phyloP scores from a whole-genome alignment of 2,113 vertebrate genomes.

The Chaetura pelagica region DNA sequence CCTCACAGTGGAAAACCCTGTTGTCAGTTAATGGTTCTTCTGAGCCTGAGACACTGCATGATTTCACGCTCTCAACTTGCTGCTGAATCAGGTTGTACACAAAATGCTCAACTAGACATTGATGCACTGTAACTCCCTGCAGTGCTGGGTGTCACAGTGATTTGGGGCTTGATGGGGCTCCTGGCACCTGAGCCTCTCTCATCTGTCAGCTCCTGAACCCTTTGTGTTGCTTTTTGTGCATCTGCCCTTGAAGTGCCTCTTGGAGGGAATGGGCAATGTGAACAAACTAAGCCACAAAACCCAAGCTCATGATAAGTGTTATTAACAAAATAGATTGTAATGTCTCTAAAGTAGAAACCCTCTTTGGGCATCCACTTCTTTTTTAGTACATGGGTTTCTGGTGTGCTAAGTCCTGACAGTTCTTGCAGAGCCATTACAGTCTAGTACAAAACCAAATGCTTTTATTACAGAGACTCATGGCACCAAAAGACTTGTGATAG shows the following conservation, averaged over 20 bases:
- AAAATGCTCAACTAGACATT: not conserved
- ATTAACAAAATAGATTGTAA: not conserved
- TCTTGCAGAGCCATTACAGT: constrained; percentile 26
- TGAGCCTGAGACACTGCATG: not conserved
- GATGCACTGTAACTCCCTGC: not conserved
- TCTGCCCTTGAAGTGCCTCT: not conserved
- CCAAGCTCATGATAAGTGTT: not conserved
- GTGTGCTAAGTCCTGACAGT: constrained; percentile 40
- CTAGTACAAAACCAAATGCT: constrained; percentile 9
- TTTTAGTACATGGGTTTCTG: not conserved
- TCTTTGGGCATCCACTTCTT: not conserved
- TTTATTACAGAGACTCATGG: not conserved
- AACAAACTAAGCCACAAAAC: not conserved
- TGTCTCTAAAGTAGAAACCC: not conserved
- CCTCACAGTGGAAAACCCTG: not conserved
- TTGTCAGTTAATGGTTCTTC: not conserved
- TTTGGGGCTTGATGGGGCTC: not conserved
- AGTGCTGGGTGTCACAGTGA: not conserved
- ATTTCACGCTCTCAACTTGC: not conserved
- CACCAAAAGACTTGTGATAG: not conserved
- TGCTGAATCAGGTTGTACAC: not conserved
- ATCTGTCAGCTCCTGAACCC: not conserved
- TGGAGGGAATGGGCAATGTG: not conserved
- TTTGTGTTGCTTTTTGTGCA: not conserved
- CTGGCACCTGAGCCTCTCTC: not conserved